phyloP scores from a whole-genome alignment of 2,888 invertebrate species.

The Nowickia ferox region DNA sequence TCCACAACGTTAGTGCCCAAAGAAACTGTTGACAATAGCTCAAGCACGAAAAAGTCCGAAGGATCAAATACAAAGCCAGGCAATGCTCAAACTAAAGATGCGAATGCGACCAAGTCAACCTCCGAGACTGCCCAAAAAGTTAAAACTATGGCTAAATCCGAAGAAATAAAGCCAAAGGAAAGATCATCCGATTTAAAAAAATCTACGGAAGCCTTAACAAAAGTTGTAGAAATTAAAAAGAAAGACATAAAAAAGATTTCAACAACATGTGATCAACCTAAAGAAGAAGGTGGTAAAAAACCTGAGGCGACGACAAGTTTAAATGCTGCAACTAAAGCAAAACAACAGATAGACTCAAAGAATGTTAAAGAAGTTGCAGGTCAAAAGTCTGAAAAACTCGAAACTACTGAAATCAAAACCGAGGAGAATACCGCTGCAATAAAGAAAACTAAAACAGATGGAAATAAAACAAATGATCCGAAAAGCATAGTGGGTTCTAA shows the following conservation, averaged over 20 bases:
- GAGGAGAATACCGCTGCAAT: background rate
- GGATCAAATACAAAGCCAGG: background rate
- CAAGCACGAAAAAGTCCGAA: background rate
- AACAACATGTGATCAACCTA: conserved; percentile 4
- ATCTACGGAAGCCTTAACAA: conserved; percentile 7
- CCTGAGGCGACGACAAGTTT: background rate
- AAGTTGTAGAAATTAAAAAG: conserved; percentile 9
- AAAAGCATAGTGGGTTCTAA: background rate
- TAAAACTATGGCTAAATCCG: conserved; percentile 1
- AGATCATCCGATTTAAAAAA: background rate
- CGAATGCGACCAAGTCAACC: background rate
- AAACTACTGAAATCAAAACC: background rate
- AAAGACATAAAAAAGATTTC: conserved; percentile 14
- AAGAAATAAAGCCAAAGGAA: conserved; percentile 20
- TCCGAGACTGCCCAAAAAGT: conserved; percentile 5
- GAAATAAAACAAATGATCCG: background rate
- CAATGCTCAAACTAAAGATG: background rate
- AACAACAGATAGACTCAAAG: background rate
- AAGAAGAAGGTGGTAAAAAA: conserved; percentile 11
- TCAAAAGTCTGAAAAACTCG: conserved; percentile 3
- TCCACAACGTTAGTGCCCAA: background rate
- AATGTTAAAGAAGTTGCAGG: background rate
- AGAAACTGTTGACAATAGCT: background rate
- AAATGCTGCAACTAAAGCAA: background rate
- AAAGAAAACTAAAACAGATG: background rate